phyloP scores from a whole-genome alignment of 1,140 invertebrate genomes.

The Carcinoscorpius rotundicauda region DNA sequence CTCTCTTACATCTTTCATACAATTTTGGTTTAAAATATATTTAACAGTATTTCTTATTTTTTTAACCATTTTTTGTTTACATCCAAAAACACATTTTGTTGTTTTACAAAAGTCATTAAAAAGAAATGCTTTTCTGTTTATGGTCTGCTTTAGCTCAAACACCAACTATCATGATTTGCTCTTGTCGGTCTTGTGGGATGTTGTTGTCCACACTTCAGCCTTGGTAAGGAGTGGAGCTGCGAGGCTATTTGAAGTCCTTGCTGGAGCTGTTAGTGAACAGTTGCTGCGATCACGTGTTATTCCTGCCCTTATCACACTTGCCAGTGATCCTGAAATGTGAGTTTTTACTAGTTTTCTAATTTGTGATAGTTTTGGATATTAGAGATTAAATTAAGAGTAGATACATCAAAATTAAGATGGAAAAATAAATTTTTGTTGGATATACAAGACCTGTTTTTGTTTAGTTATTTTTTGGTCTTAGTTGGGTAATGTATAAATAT shows the following conservation, averaged over 20 bases:
- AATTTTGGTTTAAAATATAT: too few relatives aligned
- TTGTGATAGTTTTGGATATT: background rate
- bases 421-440: background rate
- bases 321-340: slow-evolving; percentile 55
- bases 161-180: slow-evolving; percentile 40
- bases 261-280: slow-evolving; percentile 43
- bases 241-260: slow-evolving; percentile 44
- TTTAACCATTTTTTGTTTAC: too few relatives aligned
- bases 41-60: too few relatives aligned
- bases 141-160: slow-evolving; percentile 17
- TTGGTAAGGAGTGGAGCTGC: slow-evolving; percentile 46
- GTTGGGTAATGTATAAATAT: background rate
- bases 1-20: too few relatives aligned
- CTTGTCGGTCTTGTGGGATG: slow-evolving; percentile 53
- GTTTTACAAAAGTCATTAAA: too few relatives aligned
- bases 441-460: slow-evolving; percentile 5
- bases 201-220: slow-evolving; percentile 49
- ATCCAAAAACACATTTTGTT: too few relatives aligned
- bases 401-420: background rate
- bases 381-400: slow-evolving; percentile 1
- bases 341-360: slow-evolving; percentile 18
- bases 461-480: background rate
- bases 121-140: too few relatives aligned
- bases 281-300: slow-evolving; percentile 46
- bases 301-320: slow-evolving; percentile 55